A percentile compares a stretch with the other conserved stretches of the same genome.
These are phyloP conservation scores for Drymonia ruficornis DNA, from an alignment of 2,888 invertebrate genomes.

Conservation along the genomic window DNA sequence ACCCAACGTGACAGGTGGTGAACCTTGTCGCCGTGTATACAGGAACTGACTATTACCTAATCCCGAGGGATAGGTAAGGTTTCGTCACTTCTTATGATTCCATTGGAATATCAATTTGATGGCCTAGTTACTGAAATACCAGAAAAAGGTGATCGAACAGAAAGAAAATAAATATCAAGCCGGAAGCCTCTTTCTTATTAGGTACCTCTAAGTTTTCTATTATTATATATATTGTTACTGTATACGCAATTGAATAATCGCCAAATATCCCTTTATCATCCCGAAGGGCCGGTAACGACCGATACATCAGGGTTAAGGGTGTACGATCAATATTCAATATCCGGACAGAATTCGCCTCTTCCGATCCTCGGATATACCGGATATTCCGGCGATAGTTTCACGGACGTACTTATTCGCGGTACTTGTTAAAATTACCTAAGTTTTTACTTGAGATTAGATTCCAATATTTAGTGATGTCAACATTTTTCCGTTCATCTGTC, in stretches of 20 bases:
- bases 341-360: constrained; percentile 80
- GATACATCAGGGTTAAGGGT: constrained; percentile 82
- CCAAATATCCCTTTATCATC: constrained; percentile 68
- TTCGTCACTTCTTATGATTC: too few relatives aligned
- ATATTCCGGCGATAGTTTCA: constrained; percentile 61
- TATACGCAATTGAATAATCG: constrained; percentile 73
- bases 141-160: not conserved
- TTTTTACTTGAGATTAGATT: not conserved
- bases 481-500: too few relatives aligned
- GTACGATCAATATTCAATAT: constrained; percentile 84
- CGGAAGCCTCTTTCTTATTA: constrained; percentile 25
- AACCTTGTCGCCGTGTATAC: too few relatives aligned
- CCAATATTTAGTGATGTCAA: too few relatives aligned
- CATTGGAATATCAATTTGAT: not conserved
- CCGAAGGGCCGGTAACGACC: constrained; percentile 68
- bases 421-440: constrained; percentile 22
- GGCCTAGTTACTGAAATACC: not conserved
- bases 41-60: too few relatives aligned
- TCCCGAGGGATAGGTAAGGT: too few relatives aligned
- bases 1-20: too few relatives aligned
- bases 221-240: constrained; percentile 36
- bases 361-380: constrained; percentile 72
- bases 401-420: constrained; percentile 50
- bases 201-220: constrained; percentile 20
- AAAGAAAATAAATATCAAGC: too few relatives aligned